These are phyloP conservation scores for Morus bassanus DNA, from an alignment of 2,797 vertebrate genomes.

Conservation along the genomic window DNA sequence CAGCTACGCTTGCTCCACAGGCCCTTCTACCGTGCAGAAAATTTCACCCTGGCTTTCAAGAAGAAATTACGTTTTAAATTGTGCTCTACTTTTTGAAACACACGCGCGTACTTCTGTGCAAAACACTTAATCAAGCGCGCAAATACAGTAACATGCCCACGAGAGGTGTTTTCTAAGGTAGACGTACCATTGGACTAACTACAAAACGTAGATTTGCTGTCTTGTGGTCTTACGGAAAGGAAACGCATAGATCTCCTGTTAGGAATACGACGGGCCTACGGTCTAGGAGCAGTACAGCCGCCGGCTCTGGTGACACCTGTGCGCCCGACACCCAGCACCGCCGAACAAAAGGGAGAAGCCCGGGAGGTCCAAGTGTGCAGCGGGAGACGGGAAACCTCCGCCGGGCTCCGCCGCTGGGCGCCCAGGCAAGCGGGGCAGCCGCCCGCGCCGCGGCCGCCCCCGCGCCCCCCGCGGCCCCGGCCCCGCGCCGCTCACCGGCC, in stretches of 20 bases:
- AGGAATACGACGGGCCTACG: neutral
- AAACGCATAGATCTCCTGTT: fast-evolving
- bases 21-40: neutral
- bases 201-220: neutral
- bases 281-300: neutral
- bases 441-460: neutral
- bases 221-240: neutral
- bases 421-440: neutral
- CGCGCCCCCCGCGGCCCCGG: neutral
- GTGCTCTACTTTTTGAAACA: neutral
- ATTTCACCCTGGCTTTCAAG: neutral
- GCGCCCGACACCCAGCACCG: neutral
- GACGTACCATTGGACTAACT: neutral
- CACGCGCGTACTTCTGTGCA: fast-evolving
- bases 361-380: neutral
- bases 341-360: neutral
- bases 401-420: neutral
- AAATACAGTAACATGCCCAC: neutral
- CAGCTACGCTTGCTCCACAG: neutral
- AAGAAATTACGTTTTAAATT: neutral
- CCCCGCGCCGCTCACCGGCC: neutral
- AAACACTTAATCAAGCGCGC: neutral
- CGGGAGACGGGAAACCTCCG: neutral
- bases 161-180: neutral
- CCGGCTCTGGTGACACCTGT: neutral